Percentiles rank a stretch among this genome's conserved stretches.
These are phyloP conservation scores for Lycocerus yunnanus DNA, from an alignment of 2,888 invertebrate species.

Conservation along the genomic window DNA sequence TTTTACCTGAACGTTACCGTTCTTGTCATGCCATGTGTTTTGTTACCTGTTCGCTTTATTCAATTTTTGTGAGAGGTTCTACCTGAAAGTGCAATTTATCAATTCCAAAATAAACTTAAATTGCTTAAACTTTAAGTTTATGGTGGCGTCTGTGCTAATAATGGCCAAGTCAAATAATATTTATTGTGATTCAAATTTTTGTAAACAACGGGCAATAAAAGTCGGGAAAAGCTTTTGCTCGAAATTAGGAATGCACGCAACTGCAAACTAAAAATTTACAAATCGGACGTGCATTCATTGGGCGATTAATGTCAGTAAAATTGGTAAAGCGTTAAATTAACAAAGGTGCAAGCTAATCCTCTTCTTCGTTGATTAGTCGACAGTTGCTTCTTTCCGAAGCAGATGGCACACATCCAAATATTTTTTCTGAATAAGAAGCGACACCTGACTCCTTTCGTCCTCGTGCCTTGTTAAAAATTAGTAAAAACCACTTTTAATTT, in stretches of 20 bases:
- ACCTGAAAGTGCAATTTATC: slow-evolving; percentile 4
- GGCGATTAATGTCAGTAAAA: background rate
- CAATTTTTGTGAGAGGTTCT: background rate
- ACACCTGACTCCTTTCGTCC: background rate
- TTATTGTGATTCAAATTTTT: background rate
- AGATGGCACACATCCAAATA: background rate
- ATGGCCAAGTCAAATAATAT: background rate
- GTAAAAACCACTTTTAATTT: background rate
- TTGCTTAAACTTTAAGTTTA: background rate
- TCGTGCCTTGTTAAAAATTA: background rate
- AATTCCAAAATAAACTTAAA: background rate
- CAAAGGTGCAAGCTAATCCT: background rate
- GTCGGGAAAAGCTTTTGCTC: too few species aligned
- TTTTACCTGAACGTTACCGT: background rate
- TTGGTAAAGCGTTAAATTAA: background rate
- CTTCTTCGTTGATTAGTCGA: background rate
- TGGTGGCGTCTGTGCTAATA: background rate
- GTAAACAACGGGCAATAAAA: background rate
- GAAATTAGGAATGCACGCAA: too few species aligned
- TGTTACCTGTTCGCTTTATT: background rate
- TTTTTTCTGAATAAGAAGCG: background rate
- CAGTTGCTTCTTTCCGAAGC: background rate
- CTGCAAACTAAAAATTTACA: too few species aligned
- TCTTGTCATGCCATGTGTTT: background rate
- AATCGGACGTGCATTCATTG: too few species aligned